Base-by-base conservation (phyloP, 2,888 invertebrate species). In the Lithophane ornitopus region DNA sequence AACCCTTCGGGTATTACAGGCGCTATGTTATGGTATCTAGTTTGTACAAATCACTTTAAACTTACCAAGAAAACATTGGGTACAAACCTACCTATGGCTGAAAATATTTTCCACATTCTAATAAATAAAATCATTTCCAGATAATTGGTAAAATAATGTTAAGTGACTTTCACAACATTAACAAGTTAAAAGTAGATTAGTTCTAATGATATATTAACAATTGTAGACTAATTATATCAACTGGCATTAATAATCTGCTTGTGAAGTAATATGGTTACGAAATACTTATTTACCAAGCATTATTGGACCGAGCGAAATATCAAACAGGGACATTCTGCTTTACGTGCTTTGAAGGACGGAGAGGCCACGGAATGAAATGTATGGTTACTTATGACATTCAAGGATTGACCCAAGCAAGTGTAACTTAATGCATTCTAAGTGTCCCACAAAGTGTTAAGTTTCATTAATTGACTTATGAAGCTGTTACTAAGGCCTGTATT, bases 171-270 rank as follows among this genome's bases (percentile, higher is more conserved):
- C 11, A 59, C 19, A n/a, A n/a, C n/a, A n/a, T 26, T 54, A 56
- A 12, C 19, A 26, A 63, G 16, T 11, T 54, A 26, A 28, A 34
- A 72, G 1, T 34, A 16, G 0, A 34, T 19, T 69, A 44, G 3
- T 65, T 46, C 62, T 56, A 67, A 67, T 49, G 11, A 63, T 49
- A 19, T 22, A 52, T 34, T 52, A 28, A 26, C 3, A 52, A 22
- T 41, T 49, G 16, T 26, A 49, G 41, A 9, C 16, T 69, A 62
- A 56, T 56, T 56, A 49, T n/a, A n/a, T 19, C 46, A 77, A 19
- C 7, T 74, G 9, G 16, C 11, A 41, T 22, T 54, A 54, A 12
- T 12, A n/a, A 54, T 54, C 12, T n/a, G 12, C n/a, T 44, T 61
- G 52, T 26, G 19, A 44, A 54, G 22, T 34, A 19, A 19, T 26